phyloP scores from a whole-genome alignment of 2,797 vertebrate species.

The Ctenochaetus hawaiiensis region DNA sequence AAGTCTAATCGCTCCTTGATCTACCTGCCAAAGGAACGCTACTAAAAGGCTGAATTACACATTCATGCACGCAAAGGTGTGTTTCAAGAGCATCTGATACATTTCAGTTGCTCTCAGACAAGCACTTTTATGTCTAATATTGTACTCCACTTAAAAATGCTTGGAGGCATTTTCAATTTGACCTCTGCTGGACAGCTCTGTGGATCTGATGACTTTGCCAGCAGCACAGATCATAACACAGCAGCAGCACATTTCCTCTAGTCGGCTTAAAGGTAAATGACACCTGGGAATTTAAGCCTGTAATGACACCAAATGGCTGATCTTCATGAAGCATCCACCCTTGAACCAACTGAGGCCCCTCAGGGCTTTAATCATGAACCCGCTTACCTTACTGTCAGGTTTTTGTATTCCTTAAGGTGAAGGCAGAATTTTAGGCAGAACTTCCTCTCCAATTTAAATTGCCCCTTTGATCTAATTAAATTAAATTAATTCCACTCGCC shows the following conservation, averaged over 20 bases:
- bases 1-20: slow-evolving; percentile 21
- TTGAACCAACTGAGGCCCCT: not conserved
- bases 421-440: not conserved
- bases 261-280: slow-evolving; percentile 16
- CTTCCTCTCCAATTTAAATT: not conserved
- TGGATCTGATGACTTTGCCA: slow-evolving; percentile 37
- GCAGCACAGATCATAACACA: slow-evolving; percentile 10
- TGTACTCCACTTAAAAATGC: slow-evolving; percentile 1
- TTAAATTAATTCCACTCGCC: not conserved
- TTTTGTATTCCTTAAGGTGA: not conserved
- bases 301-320: slow-evolving; percentile 23
- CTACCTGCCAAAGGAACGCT: slow-evolving; percentile 1
- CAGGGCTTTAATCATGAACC: slow-evolving; percentile 21
- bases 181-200: slow-evolving; percentile 12
- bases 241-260: slow-evolving; percentile 24
- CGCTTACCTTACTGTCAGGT: not conserved
- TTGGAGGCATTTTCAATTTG: not conserved
- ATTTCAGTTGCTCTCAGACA: slow-evolving; percentile 5
- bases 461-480: not conserved
- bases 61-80: not conserved
- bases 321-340: slow-evolving; percentile 17
- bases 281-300: slow-evolving; percentile 24
- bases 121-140: not conserved
- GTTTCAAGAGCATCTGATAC: not conserved
- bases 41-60: slow-evolving; percentile 8